Percentiles rank a stretch among this genome's conserved stretches.
Evolutionary conservation across 2,888 invertebrate species (phyloP).

Genomic region (Coelogynopora nodosa): DNA sequence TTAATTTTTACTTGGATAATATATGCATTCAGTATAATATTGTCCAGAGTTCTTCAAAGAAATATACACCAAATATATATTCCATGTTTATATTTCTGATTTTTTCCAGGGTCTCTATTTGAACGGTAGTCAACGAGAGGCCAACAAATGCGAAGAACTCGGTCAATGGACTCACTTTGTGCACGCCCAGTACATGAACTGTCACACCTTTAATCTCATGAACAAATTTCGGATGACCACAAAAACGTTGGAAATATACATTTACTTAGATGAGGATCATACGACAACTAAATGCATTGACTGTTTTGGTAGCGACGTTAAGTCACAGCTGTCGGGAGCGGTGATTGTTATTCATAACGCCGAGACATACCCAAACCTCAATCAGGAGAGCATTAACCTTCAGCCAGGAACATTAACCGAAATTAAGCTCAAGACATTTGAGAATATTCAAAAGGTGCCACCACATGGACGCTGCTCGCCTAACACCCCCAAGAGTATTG

Average conservation of each 20-base stretch:
- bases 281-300: constrained; percentile 41
- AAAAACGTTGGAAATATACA: constrained; percentile 40
- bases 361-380: constrained; percentile 45
- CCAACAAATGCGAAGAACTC: constrained; percentile 17
- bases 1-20: too few relatives aligned
- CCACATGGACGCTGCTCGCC: constrained; percentile 46
- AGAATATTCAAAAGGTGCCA: constrained; percentile 44
- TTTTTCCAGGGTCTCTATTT: constrained; percentile 30
- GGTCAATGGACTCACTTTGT: constrained; percentile 39
- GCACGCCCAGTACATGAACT: constrained; percentile 45
- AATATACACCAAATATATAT: too few relatives aligned
- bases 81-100: background rate
- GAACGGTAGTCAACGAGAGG: constrained; percentile 29
- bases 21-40: too few relatives aligned
- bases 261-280: constrained; percentile 43
- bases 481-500: constrained; percentile 42
- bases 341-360: constrained; percentile 42
- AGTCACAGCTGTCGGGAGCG: constrained; percentile 46
- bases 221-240: constrained; percentile 29
- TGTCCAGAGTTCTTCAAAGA: too few relatives aligned
- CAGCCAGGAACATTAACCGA: constrained; percentile 46
- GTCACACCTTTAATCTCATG: constrained; percentile 43
- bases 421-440: constrained; percentile 44
- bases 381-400: constrained; percentile 43
- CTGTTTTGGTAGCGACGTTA: constrained; percentile 44